A percentile compares a stretch with the other conserved stretches of the same genome.
Evolutionary conservation across 1,140 invertebrate genomes (phyloP).

Genomic region (Drosophila pallidifrons): DNA sequence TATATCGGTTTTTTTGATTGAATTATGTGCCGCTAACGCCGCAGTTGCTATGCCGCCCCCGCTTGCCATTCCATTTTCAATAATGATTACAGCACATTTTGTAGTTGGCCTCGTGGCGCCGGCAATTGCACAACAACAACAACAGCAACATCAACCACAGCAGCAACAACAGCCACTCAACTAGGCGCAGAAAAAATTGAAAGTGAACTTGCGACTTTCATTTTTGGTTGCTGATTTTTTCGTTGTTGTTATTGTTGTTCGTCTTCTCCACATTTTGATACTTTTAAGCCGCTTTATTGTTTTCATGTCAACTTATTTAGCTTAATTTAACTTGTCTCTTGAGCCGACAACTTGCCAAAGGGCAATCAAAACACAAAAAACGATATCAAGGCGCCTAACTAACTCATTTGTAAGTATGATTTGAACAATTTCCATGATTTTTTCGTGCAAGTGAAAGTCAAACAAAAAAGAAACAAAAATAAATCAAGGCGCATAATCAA

Average conservation of each 20-base stretch:
- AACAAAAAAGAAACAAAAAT: slow-evolving; percentile 3
- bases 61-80: slow-evolving; percentile 21
- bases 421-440: slow-evolving; percentile 41
- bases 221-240: slow-evolving; percentile 56
- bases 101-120: slow-evolving; percentile 77
- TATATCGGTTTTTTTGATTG: slow-evolving; percentile 65
- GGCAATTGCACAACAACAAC: slow-evolving; percentile 75
- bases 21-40: slow-evolving; percentile 65
- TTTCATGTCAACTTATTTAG: slow-evolving; percentile 76
- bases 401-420: slow-evolving; percentile 70
- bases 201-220: slow-evolving; percentile 83
- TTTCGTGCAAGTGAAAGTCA: slow-evolving; percentile 62
- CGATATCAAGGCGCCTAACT: not conserved
- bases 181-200: slow-evolving; percentile 65
- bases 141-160: slow-evolving; percentile 44
- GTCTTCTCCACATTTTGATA: slow-evolving; percentile 49
- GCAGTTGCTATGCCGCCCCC: slow-evolving; percentile 9
- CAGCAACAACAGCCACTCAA: slow-evolving; percentile 38
- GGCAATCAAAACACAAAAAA: slow-evolving; percentile 40
- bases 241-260: too few relatives aligned
- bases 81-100: slow-evolving; percentile 77
- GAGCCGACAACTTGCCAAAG: slow-evolving; percentile 46
- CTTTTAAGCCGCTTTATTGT: slow-evolving; percentile 80
- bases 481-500: slow-evolving; percentile 38
- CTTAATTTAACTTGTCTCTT: slow-evolving; percentile 76